These are phyloP conservation scores for Oenanthe oenanthe DNA, from an alignment of 2,113 vertebrate genomes.

Conservation along the genomic window DNA sequence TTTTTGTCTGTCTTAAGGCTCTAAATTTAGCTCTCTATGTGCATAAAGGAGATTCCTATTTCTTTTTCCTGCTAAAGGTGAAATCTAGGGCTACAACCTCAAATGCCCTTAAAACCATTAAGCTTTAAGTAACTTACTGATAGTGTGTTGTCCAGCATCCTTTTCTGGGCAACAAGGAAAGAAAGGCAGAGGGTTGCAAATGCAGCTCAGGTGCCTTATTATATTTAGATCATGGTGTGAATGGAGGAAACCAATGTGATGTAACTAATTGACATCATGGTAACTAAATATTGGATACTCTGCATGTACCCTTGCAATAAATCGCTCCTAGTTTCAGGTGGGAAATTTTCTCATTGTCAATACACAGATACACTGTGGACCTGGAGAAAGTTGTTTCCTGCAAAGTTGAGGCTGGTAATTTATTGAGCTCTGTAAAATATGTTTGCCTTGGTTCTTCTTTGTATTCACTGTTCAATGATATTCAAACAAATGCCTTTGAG, in stretches of 20 bases:
- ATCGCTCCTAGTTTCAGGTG: neutral
- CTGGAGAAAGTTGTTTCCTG: neutral
- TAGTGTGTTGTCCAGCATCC: neutral
- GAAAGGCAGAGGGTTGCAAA: neutral
- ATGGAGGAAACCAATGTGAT: neutral
- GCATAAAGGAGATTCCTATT: neutral
- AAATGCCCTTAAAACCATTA: neutral
- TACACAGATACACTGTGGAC: neutral
- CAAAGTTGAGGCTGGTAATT: neutral
- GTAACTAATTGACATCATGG: neutral
- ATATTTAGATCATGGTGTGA: neutral
- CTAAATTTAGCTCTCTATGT: neutral
- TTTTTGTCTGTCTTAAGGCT: neutral
- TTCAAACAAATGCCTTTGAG: conserved; percentile 46
- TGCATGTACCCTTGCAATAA: neutral
- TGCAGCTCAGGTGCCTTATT: neutral
- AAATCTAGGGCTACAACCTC: neutral
- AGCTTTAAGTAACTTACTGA: neutral
- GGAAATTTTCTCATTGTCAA: neutral
- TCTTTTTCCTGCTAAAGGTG: neutral
- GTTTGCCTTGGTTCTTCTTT: conserved; percentile 28
- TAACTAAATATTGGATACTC: neutral
- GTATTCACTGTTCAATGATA: conserved; percentile 25
- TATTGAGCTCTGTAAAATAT: neutral
- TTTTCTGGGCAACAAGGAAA: neutral